A percentile compares a stretch with the other conserved stretches of the same genome.
phyloP scores from a whole-genome alignment of 2,113 vertebrate species.

The Syrmaticus mikado region DNA sequence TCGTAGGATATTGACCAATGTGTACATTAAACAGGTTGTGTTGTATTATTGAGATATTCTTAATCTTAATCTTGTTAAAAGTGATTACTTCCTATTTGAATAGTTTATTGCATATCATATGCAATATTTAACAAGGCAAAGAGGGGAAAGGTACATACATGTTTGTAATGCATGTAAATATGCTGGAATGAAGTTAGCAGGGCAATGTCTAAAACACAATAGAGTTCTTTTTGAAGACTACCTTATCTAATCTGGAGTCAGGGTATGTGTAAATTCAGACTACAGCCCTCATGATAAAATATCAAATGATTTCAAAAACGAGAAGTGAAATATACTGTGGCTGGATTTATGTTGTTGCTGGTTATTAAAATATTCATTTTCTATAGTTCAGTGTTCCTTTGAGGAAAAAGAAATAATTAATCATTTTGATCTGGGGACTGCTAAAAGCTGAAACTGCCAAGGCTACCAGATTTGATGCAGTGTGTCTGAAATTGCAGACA shows the following conservation, averaged over 20 bases:
- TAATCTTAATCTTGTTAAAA: not conserved
- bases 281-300: not conserved
- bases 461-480: not conserved
- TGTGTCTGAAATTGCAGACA: not conserved
- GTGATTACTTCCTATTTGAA: not conserved
- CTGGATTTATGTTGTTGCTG: not conserved
- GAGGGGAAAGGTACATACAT: not conserved
- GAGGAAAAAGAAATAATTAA: not conserved
- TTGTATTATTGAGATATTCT: not conserved
- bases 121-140: not conserved
- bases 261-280: not conserved
- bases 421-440: not conserved
- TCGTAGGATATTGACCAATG: not conserved
- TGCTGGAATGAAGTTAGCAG: not conserved
- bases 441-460: not conserved
- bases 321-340: not conserved
- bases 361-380: not conserved
- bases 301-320: not conserved
- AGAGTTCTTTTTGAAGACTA: not conserved
- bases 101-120: not conserved
- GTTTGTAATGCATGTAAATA: not conserved
- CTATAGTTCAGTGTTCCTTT: not conserved
- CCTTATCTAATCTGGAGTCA: too few relatives aligned
- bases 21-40: not conserved
- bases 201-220: not conserved